Percentiles rank a stretch among this genome's conserved stretches.
These are phyloP conservation scores for Tachysurus fulvidraco DNA, from an alignment of 2,113 vertebrate genomes.

Conservation along the genomic window DNA sequence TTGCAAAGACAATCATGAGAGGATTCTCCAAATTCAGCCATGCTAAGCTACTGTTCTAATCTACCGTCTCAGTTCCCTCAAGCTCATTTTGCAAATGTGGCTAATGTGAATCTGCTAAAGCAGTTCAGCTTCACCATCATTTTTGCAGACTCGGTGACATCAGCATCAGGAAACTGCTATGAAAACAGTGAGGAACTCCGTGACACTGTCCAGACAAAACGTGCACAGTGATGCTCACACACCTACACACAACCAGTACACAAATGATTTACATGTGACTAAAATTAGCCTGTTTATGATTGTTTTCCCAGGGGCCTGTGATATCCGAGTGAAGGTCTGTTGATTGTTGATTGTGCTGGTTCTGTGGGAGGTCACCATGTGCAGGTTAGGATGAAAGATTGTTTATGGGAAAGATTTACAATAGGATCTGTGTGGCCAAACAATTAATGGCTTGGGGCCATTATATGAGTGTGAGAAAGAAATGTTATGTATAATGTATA, in stretches of 20 bases:
- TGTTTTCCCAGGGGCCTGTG: background rate
- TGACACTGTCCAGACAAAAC: constrained; percentile 11
- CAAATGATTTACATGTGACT: background rate
- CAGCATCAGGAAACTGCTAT: constrained; percentile 28
- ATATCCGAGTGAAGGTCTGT: too few relatives aligned
- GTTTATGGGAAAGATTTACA: constrained; percentile 54
- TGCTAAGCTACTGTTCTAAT: background rate
- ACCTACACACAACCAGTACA: constrained; percentile 8
- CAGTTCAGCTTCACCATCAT: constrained; percentile 15
- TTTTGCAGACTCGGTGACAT: constrained; percentile 39
- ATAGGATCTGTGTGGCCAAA: constrained; percentile 51
- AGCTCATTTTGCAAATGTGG: background rate
- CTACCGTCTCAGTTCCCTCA: background rate
- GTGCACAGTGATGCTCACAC: background rate
- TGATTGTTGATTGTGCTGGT: constrained; percentile 31
- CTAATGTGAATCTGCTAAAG: constrained; percentile 7
- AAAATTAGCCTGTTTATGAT: background rate
- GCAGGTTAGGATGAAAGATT: constrained; percentile 45
- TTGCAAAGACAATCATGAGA: background rate
- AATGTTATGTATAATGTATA: background rate
- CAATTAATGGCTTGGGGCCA: constrained; percentile 53
- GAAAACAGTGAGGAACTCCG: constrained; percentile 5
- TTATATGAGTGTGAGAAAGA: constrained; percentile 36
- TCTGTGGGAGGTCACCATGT: constrained; percentile 38
- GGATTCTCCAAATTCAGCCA: background rate